These are phyloP conservation scores for Apteryx owenii DNA, from an alignment of 2,113 vertebrate genomes.

Conservation along the genomic window DNA sequence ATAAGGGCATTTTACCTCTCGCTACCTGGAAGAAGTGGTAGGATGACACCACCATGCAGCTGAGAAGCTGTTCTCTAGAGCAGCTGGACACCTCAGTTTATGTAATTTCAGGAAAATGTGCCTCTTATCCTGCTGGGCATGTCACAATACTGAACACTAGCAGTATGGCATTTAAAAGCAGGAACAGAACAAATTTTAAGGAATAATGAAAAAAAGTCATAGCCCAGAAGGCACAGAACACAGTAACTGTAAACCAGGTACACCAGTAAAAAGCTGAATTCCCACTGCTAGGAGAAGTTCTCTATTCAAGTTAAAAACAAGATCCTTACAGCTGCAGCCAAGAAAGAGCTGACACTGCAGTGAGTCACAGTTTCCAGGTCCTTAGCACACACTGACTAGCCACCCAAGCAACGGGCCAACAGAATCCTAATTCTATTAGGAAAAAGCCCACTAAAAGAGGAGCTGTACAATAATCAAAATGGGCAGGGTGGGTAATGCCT, in stretches of 20 bases:
- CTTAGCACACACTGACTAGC: neutral
- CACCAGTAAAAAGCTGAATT: neutral
- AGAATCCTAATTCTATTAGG: fast-evolving
- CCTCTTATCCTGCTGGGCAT: neutral
- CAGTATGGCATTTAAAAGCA: neutral
- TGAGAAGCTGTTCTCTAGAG: neutral
- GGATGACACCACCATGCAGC: neutral
- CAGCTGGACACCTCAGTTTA: neutral
- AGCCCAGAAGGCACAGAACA: neutral
- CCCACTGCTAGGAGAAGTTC: neutral
- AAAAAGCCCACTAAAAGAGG: neutral
- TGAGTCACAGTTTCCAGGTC: fast-evolving
- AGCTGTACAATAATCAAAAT: neutral
- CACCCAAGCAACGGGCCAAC: fast-evolving
- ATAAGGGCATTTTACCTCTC: neutral
- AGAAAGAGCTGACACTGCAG: neutral
- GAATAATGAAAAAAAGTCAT: neutral
- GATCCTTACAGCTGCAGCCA: neutral
- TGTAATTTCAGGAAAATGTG: neutral
- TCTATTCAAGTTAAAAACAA: neutral
- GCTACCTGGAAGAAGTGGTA: neutral
- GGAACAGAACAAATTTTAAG: neutral
- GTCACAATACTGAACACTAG: neutral
- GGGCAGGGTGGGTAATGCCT: neutral
- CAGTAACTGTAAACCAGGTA: neutral